Evolutionary conservation across 2,888 invertebrate genomes (phyloP), one percentile per base, ranked within the genome.

Genomic region (Athalia rosae): DNA sequence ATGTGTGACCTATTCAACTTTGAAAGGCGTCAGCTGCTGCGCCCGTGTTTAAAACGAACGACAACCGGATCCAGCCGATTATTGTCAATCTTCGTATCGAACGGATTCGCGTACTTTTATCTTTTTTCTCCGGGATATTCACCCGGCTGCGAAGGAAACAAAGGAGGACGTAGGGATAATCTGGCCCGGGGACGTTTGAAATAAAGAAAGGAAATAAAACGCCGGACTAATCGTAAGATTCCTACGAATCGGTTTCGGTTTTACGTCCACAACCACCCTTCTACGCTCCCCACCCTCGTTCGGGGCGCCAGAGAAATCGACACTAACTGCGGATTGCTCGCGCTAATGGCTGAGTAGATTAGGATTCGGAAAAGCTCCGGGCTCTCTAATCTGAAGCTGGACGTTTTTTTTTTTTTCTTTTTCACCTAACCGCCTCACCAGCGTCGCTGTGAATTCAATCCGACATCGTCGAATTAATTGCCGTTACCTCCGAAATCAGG

Each of bases 241-340:
- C 8, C 64, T 64, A 13, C 67, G n/a, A 67, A 67, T 67, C 67
- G 67, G 53, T 67, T 53, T 28, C 53, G 67, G 67, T 28, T 50
- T 67, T 64, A 64, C 64, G 64, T 64, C 64, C n/a, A n/a, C n/a
- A 13, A 64, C 64, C 64, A 28, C 41, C 43, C 47, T 45, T 47
- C 45, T 13, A n/a, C n/a, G n/a, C 47, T 64, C 45, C 64, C 45
- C 45, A n/a, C 28, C 28, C 47, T 64, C 45, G 47, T 15, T 64
- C 7, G 47, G 64, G 47, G 67, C 67, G n/a, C 15, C 53, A 67
- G 67, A 67, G 67, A 67, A 67, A 67, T 67, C 67, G 50, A 48
- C 67, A 67, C 67, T 67, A 64, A 64, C 64, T 64, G 64, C n/a
- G 13, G 64, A 64, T 64, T 64, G 64, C 45, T 53, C 67, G 50